Evolutionary conservation across 2,797 vertebrate genomes (phyloP).

Genomic region (Aeoliscus strigatus): DNA sequence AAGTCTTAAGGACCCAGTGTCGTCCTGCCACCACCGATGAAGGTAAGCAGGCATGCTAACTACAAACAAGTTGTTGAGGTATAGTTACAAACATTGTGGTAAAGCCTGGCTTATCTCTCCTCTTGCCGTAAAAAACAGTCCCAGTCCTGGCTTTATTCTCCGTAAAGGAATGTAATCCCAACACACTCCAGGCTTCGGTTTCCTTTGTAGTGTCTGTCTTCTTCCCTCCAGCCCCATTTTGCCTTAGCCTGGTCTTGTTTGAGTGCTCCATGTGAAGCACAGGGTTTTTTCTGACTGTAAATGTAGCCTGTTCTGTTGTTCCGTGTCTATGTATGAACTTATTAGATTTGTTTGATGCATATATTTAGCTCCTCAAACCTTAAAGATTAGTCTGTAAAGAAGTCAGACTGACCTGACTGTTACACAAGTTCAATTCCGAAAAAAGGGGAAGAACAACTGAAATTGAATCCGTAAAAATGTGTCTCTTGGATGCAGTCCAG

Average conservation of each 20-base stretch:
- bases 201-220: conserved; percentile 45
- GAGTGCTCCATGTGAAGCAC: conserved; percentile 13
- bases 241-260: conserved; percentile 34
- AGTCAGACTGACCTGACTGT: conserved; percentile 16
- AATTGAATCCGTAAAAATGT: conserved; percentile 78
- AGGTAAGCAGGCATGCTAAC: conserved; percentile 57
- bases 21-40: conserved; percentile 65
- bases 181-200: conserved; percentile 52
- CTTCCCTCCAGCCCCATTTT: conserved; percentile 30
- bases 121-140: conserved; percentile 39
- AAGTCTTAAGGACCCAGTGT: conserved; percentile 55
- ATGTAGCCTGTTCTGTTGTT: background rate
- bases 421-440: conserved; percentile 41
- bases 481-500: conserved; percentile 70
- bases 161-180: conserved; percentile 53
- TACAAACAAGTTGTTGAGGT: no score
- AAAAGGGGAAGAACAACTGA: conserved; percentile 61
- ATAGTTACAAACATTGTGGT: background rate
- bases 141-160: conserved; percentile 61
- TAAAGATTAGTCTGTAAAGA: conserved; percentile 12
- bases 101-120: conserved; percentile 39
- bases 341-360: background rate
- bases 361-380: background rate
- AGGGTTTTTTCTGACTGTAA: conserved; percentile 9
- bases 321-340: background rate